These are phyloP conservation scores for Prionailurus bengalensis DNA, from an alignment of 2,113 vertebrate genomes.

Conservation along the genomic window DNA sequence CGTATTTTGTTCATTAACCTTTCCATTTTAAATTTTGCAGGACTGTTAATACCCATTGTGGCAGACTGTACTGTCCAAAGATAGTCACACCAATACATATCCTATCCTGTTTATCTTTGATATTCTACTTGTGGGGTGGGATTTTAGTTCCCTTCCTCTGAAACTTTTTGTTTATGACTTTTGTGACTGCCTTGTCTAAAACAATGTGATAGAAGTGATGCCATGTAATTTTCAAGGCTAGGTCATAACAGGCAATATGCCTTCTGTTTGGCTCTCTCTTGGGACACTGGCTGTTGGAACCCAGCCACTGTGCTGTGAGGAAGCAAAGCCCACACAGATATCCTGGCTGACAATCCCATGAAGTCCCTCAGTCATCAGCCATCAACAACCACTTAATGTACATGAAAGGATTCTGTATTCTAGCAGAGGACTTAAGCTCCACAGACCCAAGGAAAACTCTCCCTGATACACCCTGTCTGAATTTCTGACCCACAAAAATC, in stretches of 20 bases:
- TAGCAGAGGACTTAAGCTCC: neutral
- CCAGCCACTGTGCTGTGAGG: neutral
- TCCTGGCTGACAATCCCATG: no score
- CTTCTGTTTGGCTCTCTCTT: neutral
- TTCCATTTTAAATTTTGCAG: neutral
- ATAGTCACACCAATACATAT: neutral
- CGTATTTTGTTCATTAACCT: neutral
- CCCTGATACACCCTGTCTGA: neutral
- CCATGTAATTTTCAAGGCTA: neutral
- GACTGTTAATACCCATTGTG: neutral
- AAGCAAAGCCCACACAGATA: neutral
- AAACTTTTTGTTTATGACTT: neutral
- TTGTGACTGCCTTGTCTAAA: neutral
- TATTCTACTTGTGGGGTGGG: neutral
- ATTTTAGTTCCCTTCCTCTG: neutral
- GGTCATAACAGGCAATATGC: neutral
- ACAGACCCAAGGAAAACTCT: neutral
- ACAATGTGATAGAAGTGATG: neutral
- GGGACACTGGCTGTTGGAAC: neutral
- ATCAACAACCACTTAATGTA: neutral
- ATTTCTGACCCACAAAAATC: neutral
- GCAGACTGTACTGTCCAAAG: neutral
- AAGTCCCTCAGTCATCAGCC: neutral
- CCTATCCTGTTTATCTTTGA: neutral
- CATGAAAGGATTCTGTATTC: neutral